Percentiles rank a stretch among this genome's conserved stretches.
Conservation (phyloP, 2,113 vertebrate species). For the Chlamydotis undulata region DNA sequence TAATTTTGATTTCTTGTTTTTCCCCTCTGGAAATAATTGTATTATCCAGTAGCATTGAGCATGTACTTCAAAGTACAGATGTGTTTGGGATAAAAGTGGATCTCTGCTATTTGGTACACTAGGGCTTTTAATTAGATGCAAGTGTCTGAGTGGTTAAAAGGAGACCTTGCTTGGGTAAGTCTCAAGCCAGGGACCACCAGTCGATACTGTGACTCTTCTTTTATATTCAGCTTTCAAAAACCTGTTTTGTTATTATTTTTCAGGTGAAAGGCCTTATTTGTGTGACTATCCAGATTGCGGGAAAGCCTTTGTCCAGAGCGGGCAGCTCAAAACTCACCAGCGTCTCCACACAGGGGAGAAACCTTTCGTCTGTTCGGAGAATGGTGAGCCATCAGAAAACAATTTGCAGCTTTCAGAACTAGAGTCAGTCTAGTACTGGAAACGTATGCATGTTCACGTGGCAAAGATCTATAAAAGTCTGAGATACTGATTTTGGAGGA, state of each 20-base stretch:
- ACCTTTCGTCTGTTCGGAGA: slow-evolving; percentile 96
- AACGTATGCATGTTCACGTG: accelerated
- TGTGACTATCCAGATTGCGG: slow-evolving; percentile 97
- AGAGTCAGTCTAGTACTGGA: neutral
- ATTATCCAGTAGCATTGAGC: neutral
- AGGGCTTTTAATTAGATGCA: neutral
- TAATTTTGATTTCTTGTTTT: neutral
- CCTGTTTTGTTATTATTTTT: neutral
- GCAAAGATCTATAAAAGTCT: neutral
- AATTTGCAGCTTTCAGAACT: neutral
- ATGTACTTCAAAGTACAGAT: neutral
- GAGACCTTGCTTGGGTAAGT: neutral
- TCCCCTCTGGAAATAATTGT: neutral
- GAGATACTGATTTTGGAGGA: neutral
- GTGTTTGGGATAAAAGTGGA: neutral
- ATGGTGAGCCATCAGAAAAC: slow-evolving; percentile 77
- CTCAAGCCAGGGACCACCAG: neutral
- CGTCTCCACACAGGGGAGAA: slow-evolving; percentile 98
- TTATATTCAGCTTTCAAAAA: neutral
- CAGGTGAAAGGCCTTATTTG: slow-evolving; percentile 95
- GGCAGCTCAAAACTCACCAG: slow-evolving; percentile 98
- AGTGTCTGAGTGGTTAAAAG: neutral
- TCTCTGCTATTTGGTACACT: neutral
- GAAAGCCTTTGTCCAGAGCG: slow-evolving; percentile 98
- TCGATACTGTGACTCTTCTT: neutral